Evolutionary conservation across 2,888 invertebrate genomes (phyloP).

Genomic region (Drosophila recens): DNA sequence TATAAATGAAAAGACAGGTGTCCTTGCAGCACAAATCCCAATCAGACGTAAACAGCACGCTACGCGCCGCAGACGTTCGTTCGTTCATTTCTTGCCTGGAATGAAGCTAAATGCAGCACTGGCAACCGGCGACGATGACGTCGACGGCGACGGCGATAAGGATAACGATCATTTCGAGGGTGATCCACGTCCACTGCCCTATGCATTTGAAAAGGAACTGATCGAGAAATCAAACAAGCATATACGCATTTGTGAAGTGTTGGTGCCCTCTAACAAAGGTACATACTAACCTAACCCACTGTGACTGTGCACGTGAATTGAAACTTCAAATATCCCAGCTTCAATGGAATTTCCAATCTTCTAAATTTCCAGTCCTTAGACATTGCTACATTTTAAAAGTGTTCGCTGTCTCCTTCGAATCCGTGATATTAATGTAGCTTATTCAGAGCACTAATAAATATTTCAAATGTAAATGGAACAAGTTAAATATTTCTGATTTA

Average conservation of each 20-base stretch:
- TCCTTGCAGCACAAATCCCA: slow-evolving; percentile 66
- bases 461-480: background rate
- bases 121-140: slow-evolving; percentile 22
- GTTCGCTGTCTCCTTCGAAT: too few species aligned
- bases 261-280: slow-evolving; percentile 77
- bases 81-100: slow-evolving; percentile 3
- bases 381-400: too few species aligned
- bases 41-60: slow-evolving; percentile 62
- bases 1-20: slow-evolving; percentile 72
- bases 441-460: too few species aligned
- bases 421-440: too few species aligned
- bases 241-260: slow-evolving; percentile 74
- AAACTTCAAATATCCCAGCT: background rate
- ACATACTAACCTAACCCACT: slow-evolving; percentile 7
- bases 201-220: slow-evolving; percentile 83
- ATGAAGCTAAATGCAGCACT: slow-evolving; percentile 38
- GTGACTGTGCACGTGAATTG: too few species aligned
- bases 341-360: too few species aligned
- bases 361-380: too few species aligned
- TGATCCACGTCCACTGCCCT: slow-evolving; percentile 74
- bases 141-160: slow-evolving; percentile 18
- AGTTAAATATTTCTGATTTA: background rate
- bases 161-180: slow-evolving; percentile 64
- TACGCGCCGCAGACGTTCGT: slow-evolving; percentile 59
- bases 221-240: slow-evolving; percentile 80